These are phyloP conservation scores for Chrysodeixis includens DNA, from an alignment of 2,888 invertebrate genomes.

Conservation along the genomic window DNA sequence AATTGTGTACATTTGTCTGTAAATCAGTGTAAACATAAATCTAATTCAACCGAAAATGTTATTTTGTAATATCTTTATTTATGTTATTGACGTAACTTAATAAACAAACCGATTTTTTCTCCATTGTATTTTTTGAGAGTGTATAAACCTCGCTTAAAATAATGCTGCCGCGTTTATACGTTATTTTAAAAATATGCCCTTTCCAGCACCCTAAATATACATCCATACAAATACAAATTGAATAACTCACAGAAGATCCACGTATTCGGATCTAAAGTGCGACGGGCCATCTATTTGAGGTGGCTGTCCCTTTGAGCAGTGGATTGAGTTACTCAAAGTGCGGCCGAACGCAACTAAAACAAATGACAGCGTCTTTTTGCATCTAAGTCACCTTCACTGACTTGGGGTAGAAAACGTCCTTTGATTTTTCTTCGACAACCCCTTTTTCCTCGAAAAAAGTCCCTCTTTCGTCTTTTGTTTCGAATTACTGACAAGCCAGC, in stretches of 20 bases:
- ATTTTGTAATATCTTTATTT: too few species aligned
- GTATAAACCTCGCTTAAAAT: too few species aligned
- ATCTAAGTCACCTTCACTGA: conserved; percentile 35
- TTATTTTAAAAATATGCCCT: conserved; percentile 28
- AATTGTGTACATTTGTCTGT: too few species aligned
- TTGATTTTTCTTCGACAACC: conserved; percentile 48
- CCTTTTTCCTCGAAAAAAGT: conserved; percentile 16
- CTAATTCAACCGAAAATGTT: too few species aligned
- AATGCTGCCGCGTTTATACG: too few species aligned
- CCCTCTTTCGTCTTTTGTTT: conserved; percentile 21
- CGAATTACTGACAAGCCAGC: neutral
- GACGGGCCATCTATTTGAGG: conserved; percentile 84
- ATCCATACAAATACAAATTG: conserved; percentile 80
- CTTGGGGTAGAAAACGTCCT: conserved; percentile 34
- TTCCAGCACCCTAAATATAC: conserved; percentile 54
- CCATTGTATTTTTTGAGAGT: too few species aligned
- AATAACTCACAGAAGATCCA: conserved; percentile 86
- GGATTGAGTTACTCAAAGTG: conserved; percentile 76
- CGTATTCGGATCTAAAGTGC: conserved; percentile 79
- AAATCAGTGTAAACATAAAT: too few species aligned
- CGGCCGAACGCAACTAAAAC: conserved; percentile 59
- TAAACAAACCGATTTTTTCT: too few species aligned
- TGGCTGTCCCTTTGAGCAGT: conserved; percentile 79
- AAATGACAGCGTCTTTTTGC: conserved; percentile 65
- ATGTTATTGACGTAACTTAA: too few species aligned